Percentiles rank a stretch among this genome's conserved stretches.
These are phyloP conservation scores for Caradrina clavipalpis DNA, from an alignment of 2,888 invertebrate species.

Conservation along the genomic window DNA sequence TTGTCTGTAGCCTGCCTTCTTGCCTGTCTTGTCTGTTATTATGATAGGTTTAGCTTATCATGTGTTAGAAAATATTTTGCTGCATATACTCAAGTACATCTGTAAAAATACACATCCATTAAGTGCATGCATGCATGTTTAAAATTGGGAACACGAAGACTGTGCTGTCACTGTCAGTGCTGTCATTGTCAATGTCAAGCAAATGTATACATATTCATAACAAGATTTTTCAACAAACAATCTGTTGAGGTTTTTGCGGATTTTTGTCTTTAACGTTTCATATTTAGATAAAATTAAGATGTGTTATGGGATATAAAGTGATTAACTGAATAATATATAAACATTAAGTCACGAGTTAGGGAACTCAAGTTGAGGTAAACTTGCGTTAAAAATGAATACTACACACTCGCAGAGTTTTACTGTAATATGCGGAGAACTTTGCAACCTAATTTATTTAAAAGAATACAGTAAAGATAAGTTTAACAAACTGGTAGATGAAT, in stretches of 20 bases:
- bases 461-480: conserved; percentile 87
- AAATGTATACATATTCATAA: no score
- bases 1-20: no score
- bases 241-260: conserved; percentile 18
- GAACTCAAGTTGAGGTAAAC: neutral
- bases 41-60: no score
- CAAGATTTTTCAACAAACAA: conserved; percentile 5
- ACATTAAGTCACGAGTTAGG: neutral
- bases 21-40: no score
- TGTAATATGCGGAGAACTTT: conserved; percentile 79
- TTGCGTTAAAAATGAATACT: conserved; percentile 65
- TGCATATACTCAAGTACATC: no score
- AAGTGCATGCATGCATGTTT: no score
- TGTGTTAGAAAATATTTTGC: no score
- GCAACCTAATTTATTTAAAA: conserved; percentile 79
- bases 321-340: conserved; percentile 6
- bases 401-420: conserved; percentile 76
- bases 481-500: conserved; percentile 90
- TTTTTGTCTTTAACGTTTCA: neutral
- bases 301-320: neutral
- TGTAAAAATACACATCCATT: no score
- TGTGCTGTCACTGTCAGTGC: no score
- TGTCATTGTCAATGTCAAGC: no score
- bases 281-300: neutral
- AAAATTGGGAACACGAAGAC: no score